A percentile compares a stretch with the other conserved stretches of the same genome.
Conservation (phyloP, 2,113 vertebrate genomes). For the Accipiter cooperii region DNA sequence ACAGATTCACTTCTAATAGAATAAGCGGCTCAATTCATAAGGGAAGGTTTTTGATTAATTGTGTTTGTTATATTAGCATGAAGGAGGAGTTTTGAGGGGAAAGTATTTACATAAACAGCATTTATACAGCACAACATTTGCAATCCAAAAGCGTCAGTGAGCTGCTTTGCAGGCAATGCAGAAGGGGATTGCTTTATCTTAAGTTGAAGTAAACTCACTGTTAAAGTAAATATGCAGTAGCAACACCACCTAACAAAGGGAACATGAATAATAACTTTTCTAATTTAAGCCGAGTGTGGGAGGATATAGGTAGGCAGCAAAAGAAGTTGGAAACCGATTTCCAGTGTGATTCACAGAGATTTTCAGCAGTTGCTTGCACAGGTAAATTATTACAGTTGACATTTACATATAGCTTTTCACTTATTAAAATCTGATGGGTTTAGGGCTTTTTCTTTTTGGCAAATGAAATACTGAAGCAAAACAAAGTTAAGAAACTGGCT, state of each 20-base stretch:
- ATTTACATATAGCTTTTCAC: neutral
- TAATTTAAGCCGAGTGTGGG: conserved; percentile 59
- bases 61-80: neutral
- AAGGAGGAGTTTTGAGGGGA: neutral
- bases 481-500: neutral
- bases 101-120: conserved; percentile 12
- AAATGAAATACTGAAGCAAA: neutral
- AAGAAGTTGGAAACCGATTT: conserved; percentile 19
- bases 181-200: neutral
- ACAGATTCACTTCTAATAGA: neutral
- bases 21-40: neutral
- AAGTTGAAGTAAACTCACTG: neutral
- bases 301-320: conserved; percentile 56
- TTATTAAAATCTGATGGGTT: neutral
- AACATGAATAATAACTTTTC: conserved; percentile 59
- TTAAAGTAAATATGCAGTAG: conserved; percentile 27
- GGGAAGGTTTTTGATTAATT: neutral
- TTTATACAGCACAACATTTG: neutral
- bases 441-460: neutral
- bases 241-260: conserved; percentile 42
- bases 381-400: conserved; percentile 24
- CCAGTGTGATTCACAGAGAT: conserved; percentile 44
- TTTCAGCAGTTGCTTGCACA: conserved; percentile 17
- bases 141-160: neutral
- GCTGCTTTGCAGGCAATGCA: neutral